These are phyloP conservation scores for Chauna torquata DNA, from an alignment of 2,113 vertebrate species.

Conservation along the genomic window DNA sequence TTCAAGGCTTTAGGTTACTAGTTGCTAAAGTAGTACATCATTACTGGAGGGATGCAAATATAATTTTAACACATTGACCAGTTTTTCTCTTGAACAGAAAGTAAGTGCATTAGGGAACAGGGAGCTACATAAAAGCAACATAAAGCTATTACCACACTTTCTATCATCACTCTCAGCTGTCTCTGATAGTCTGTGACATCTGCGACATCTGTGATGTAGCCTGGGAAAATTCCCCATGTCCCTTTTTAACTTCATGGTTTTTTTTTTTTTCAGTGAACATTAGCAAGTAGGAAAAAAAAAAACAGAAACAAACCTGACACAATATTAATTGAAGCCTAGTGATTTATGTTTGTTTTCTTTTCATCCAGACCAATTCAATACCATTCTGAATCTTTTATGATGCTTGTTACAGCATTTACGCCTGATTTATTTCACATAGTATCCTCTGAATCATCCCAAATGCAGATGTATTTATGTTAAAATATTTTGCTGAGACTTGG, in stretches of 20 bases:
- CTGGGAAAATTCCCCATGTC: conserved; percentile 57
- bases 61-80: background rate
- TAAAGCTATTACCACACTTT: background rate
- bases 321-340: conserved; percentile 61
- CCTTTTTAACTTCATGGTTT: conserved; percentile 32
- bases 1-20: background rate
- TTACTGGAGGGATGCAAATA: background rate
- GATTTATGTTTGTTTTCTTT: conserved; percentile 55
- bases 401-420: conserved; percentile 44
- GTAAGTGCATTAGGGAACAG: conserved; percentile 24
- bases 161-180: conserved; percentile 68
- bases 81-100: conserved; percentile 17
- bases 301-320: conserved; percentile 29
- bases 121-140: conserved; percentile 49
- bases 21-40: background rate
- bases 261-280: conserved; percentile 43
- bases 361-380: conserved; percentile 36
- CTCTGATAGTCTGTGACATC: conserved; percentile 65
- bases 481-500: conserved; percentile 43
- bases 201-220: conserved; percentile 68
- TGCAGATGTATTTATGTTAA: conserved; percentile 51
- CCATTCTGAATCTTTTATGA: conserved; percentile 60
- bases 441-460: conserved; percentile 51
- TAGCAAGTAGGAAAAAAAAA: conserved; percentile 13
- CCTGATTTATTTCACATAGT: conserved; percentile 40